phyloP scores from a whole-genome alignment of 2,113 vertebrate species.

The Sus scrofa region T2T-Sscrofa CM000813.6:117973501-117974000 shows the following conservation, averaged over 20 bases:
- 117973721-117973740: background rate
- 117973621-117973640: background rate
- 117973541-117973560: background rate
- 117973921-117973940: background rate
- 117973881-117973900: background rate
- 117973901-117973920: background rate
- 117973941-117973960: background rate
- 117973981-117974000: background rate
- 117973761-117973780: background rate
- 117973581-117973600: background rate
- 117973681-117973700: background rate
- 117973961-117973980: background rate
- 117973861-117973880: background rate
- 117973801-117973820: background rate
- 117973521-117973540: background rate
- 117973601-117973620: background rate
- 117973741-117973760: background rate
- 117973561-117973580: background rate
- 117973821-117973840: constrained; percentile 17
- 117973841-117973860: background rate
- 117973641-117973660: background rate
- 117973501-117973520: background rate
- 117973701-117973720: background rate
- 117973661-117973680: background rate
- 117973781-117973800: background rate